Evolutionary conservation across 2,888 invertebrate genomes (phyloP).

Genomic region (Acleris emargana): DNA sequence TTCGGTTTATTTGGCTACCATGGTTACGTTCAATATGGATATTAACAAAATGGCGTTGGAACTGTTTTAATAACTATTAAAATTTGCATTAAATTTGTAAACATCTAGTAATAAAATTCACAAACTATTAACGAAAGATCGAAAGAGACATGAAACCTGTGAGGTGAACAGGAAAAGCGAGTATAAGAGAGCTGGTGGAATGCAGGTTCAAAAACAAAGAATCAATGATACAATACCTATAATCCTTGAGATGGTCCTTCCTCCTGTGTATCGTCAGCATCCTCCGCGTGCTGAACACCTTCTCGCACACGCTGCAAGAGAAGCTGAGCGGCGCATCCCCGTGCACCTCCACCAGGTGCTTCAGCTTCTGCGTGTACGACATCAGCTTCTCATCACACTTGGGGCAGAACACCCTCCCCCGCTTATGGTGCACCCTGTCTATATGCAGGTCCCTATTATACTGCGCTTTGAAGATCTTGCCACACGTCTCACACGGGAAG

Average conservation of each 20-base stretch:
- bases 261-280: conserved; percentile 68
- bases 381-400: conserved; percentile 72
- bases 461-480: conserved; percentile 68
- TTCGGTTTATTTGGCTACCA: too few relatives aligned
- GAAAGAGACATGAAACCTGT: too few relatives aligned
- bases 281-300: conserved; percentile 64
- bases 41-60: too few relatives aligned
- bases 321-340: conserved; percentile 68
- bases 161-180: too few relatives aligned
- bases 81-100: too few relatives aligned
- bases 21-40: too few relatives aligned
- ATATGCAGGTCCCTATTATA: conserved; percentile 58
- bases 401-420: conserved; percentile 70
- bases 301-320: conserved; percentile 65
- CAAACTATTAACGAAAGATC: too few relatives aligned
- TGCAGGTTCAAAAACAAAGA: neutral
- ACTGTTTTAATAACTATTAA: too few relatives aligned
- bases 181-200: too few relatives aligned
- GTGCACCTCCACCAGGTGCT: conserved; percentile 72
- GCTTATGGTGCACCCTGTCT: conserved; percentile 66
- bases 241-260: conserved; percentile 74
- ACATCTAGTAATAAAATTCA: too few relatives aligned
- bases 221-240: conserved; percentile 51
- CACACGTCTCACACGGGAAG: conserved; percentile 69
- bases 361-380: conserved; percentile 73